Conservation (phyloP, 2,888 invertebrate genomes). For the Smittia aterrima region DNA sequence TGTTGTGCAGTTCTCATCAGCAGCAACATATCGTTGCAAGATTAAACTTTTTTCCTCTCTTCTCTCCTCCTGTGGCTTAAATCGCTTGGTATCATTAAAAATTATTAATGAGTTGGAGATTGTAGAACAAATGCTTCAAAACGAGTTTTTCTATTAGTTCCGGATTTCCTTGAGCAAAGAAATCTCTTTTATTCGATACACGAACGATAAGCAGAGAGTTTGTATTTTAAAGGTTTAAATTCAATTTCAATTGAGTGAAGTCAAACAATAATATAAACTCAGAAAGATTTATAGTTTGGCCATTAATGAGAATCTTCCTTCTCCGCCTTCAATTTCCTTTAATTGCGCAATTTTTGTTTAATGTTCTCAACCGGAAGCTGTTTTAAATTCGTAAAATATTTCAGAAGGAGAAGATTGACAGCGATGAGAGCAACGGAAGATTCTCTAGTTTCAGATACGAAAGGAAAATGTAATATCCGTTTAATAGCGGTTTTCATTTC, state of each 20-base stretch:
- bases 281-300: too few relatives aligned
- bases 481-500: slow-evolving; percentile 18
- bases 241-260: too few relatives aligned
- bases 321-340: too few relatives aligned
- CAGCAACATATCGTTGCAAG: slow-evolving; percentile 3
- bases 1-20: slow-evolving; percentile 17
- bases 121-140: background rate
- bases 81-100: slow-evolving; percentile 12
- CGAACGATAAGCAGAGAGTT: too few relatives aligned
- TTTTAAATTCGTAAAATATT: background rate
- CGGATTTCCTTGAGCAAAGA: background rate
- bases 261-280: too few relatives aligned
- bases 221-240: too few relatives aligned
- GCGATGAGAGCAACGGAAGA: background rate
- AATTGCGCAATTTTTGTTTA: background rate
- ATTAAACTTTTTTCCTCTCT: background rate
- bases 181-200: background rate
- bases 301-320: too few relatives aligned
- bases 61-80: background rate
- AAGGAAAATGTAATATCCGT: slow-evolving; percentile 25
- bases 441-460: slow-evolving; percentile 21
- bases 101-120: slow-evolving; percentile 17
- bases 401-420: background rate
- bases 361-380: background rate
- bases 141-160: background rate